Percentiles rank a stretch among this genome's conserved stretches.
phyloP scores from a whole-genome alignment of 2,888 invertebrate genomes.

The Perizoma flavofasciatum region DNA sequence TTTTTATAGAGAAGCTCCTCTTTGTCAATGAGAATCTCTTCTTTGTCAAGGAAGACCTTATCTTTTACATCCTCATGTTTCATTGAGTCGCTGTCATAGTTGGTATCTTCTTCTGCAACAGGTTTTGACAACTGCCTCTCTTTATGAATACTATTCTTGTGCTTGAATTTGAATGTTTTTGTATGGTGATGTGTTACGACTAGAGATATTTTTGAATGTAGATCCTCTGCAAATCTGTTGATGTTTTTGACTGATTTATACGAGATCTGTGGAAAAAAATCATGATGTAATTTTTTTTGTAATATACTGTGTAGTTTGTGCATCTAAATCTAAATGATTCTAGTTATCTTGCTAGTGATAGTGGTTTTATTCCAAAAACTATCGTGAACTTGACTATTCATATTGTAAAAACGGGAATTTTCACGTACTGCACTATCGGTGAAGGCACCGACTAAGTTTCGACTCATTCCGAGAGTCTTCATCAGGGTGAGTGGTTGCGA shows the following conservation, averaged over 20 bases:
- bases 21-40: too few relatives aligned
- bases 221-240: slow-evolving; percentile 25
- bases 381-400: too few relatives aligned
- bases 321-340: too few relatives aligned
- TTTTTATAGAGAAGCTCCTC: slow-evolving; percentile 11
- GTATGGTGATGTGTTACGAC: slow-evolving; percentile 10
- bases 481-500: too few relatives aligned
- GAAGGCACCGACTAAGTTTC: too few relatives aligned
- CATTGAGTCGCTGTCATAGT: slow-evolving; percentile 18
- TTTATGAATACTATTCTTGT: slow-evolving; percentile 1
- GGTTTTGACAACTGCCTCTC: slow-evolving; percentile 3
- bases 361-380: too few relatives aligned
- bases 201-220: slow-evolving; percentile 21
- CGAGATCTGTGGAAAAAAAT: slow-evolving; percentile 45
- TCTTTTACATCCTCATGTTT: slow-evolving; percentile 17
- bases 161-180: slow-evolving; percentile 22
- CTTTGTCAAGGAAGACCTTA: neutral
- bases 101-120: slow-evolving; percentile 18
- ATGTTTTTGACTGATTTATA: slow-evolving; percentile 46
- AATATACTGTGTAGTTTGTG: too few relatives aligned
- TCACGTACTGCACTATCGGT: too few relatives aligned
- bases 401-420: too few relatives aligned
- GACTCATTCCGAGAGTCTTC: too few relatives aligned
- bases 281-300: too few relatives aligned
- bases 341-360: too few relatives aligned